Evolutionary conservation across 1,140 invertebrate genomes (phyloP).

Genomic region (Drosophila pseudoobscura): DNA sequence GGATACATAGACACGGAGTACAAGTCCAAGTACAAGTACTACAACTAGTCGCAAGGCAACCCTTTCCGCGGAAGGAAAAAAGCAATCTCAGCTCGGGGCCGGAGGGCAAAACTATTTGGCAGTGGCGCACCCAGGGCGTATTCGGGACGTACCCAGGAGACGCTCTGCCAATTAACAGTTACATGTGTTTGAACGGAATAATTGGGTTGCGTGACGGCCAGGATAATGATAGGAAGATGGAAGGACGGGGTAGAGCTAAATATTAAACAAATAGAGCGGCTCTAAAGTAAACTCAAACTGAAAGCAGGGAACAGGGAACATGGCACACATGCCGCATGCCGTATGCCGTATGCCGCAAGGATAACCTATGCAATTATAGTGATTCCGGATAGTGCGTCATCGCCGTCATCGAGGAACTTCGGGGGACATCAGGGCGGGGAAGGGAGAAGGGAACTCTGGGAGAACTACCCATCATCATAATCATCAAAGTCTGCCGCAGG

Average conservation of each 20-base stretch:
- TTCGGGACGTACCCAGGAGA: conserved; percentile 62
- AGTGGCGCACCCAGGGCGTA: conserved; percentile 59
- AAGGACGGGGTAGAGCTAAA: conserved; percentile 41
- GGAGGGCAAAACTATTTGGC: conserved; percentile 46
- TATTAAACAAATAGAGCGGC: conserved; percentile 68
- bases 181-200: conserved; percentile 76
- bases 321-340: conserved; percentile 9
- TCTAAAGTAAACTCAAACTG: conserved; percentile 55
- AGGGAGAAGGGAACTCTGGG: neutral
- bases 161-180: conserved; percentile 78
- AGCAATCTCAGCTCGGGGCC: conserved; percentile 62
- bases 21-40: neutral
- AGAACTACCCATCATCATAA: conserved; percentile 29
- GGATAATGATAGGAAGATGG: conserved; percentile 14
- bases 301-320: conserved; percentile 16
- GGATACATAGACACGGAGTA: neutral
- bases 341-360: conserved; percentile 1
- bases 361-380: conserved; percentile 67
- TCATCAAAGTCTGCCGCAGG: conserved; percentile 73
- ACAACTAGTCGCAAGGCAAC: conserved; percentile 38
- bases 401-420: conserved; percentile 22
- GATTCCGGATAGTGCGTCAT: conserved; percentile 72
- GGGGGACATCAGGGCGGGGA: neutral
- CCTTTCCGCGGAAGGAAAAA: conserved; percentile 31
- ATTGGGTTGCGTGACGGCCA: conserved; percentile 75